Evolutionary conservation across 2,888 invertebrate genomes (phyloP).

Genomic region (Tenthredo distinguenda): DNA sequence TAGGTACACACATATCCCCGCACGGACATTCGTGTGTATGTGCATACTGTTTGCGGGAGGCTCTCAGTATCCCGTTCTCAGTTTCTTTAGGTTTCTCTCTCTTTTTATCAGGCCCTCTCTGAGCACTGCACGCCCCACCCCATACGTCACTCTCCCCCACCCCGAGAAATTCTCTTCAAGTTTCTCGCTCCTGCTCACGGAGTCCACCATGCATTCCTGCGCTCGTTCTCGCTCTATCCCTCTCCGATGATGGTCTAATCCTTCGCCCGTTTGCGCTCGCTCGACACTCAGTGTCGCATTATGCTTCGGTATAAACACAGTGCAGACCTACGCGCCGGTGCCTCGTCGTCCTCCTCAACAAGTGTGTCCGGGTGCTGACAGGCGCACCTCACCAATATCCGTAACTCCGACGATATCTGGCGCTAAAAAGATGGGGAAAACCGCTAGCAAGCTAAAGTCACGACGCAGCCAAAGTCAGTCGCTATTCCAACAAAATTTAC

Average conservation of each 20-base stretch:
- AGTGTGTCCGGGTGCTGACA: constrained; percentile 39
- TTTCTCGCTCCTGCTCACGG: background rate
- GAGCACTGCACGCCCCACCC: constrained; percentile 8
- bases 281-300: constrained; percentile 66
- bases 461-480: constrained; percentile 72
- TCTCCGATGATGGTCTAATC: constrained; percentile 18
- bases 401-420: background rate
- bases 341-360: background rate
- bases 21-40: background rate
- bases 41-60: constrained; percentile 8
- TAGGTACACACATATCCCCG: background rate
- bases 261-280: constrained; percentile 55
- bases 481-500: background rate
- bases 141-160: constrained; percentile 1
- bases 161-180: background rate
- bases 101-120: constrained; percentile 3
- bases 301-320: constrained; percentile 62
- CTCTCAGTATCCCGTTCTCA: constrained; percentile 3
- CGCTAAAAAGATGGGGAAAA: constrained; percentile 69
- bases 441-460: constrained; percentile 71
- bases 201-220: constrained; percentile 45
- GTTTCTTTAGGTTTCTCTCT: constrained; percentile 12
- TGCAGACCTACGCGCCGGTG: constrained; percentile 21
- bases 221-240: constrained; percentile 42
- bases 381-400: background rate